phyloP scores from a whole-genome alignment of 1,140 invertebrate species.

The Caerostris darwini region DNA sequence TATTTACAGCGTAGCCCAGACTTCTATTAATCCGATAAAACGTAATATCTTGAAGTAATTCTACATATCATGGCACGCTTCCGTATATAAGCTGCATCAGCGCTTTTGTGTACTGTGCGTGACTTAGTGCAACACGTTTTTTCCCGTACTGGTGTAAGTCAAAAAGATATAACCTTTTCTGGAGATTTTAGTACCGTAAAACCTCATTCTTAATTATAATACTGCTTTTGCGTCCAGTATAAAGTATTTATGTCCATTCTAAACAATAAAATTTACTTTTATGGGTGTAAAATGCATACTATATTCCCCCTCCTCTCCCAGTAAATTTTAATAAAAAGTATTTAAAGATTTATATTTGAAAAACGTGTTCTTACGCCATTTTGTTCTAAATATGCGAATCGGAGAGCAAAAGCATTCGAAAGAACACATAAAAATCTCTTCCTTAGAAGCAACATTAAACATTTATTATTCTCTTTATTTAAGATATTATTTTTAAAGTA shows the following conservation, averaged over 20 bases:
- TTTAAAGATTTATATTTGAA: neutral
- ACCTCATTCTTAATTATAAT: neutral
- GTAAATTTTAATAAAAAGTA: neutral
- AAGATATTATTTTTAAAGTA: neutral
- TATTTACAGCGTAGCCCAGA: neutral
- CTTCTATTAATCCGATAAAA: constrained; percentile 20
- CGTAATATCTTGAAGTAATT: neutral
- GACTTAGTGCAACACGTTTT: neutral
- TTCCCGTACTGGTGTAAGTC: neutral
- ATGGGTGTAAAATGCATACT: neutral
- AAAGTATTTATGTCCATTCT: neutral
- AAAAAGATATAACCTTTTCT: neutral
- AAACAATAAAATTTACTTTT: neutral
- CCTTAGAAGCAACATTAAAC: neutral
- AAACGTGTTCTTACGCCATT: neutral
- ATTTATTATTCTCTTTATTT: neutral
- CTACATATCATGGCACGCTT: neutral
- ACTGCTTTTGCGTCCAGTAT: neutral
- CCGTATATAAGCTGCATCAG: neutral
- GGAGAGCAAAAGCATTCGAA: neutral
- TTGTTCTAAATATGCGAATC: neutral
- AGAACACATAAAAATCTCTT: neutral
- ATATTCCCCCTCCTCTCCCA: neutral
- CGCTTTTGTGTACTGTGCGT: neutral
- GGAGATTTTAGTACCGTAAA: too few relatives aligned